A percentile compares a stretch with the other conserved stretches of the same genome.
phyloP scores from a whole-genome alignment of 2,113 vertebrate species.

The Crotophaga sulcirostris region DNA sequence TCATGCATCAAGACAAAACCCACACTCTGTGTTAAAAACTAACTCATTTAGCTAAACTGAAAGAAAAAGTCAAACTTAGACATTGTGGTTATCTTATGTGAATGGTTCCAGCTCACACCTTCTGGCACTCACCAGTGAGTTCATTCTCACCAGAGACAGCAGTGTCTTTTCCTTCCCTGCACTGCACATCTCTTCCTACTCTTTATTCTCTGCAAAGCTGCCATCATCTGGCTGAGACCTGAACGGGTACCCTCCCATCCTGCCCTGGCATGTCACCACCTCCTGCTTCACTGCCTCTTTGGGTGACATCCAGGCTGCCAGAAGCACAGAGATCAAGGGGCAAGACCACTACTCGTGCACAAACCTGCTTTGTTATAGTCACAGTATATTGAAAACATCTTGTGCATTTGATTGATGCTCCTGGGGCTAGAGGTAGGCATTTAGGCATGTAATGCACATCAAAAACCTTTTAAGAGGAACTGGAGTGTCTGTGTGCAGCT shows the following conservation, averaged over 20 bases:
- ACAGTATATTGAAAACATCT: not conserved
- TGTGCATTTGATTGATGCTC: not conserved
- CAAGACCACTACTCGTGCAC: not conserved
- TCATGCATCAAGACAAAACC: not conserved
- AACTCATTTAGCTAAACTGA: not conserved
- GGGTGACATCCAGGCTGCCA: not conserved
- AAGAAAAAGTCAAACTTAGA: not conserved
- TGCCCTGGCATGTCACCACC: not conserved
- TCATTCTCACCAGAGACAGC: not conserved
- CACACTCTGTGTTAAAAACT: not conserved
- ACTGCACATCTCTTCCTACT: not conserved
- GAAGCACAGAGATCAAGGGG: not conserved
- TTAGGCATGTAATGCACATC: not conserved
- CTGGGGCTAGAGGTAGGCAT: not conserved
- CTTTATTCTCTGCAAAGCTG: not conserved
- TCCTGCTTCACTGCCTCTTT: not conserved
- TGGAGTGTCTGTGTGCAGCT: not conserved
- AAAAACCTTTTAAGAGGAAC: not conserved
- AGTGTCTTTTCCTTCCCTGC: not conserved
- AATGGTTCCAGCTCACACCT: not conserved
- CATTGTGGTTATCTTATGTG: not conserved
- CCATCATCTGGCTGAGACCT: not conserved
- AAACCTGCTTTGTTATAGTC: not conserved
- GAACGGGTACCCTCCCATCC: not conserved
- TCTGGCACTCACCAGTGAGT: not conserved